These are phyloP conservation scores for Chiridota heheva DNA, from an alignment of 35 echinoderm and acorn worm species.

Conservation along the genomic window DNA sequence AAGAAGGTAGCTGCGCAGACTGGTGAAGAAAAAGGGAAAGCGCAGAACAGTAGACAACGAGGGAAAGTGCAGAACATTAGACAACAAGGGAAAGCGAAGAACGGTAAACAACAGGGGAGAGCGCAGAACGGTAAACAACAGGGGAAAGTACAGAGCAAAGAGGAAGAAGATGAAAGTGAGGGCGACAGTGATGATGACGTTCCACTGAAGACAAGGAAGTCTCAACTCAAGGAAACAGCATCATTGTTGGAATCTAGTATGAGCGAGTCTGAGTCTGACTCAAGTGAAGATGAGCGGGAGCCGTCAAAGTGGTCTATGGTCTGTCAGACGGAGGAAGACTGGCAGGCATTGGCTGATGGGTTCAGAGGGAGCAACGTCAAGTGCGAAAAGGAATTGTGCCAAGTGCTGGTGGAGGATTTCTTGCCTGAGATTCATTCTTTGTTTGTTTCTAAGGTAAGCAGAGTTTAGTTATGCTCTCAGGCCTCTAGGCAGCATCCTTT, in stretches of 20 bases:
- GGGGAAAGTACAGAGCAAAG: not conserved
- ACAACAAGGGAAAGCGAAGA: not conserved
- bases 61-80: not conserved
- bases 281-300: conserved; percentile 80
- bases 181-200: conserved; percentile 12
- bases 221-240: not conserved
- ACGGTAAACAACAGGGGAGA: not conserved
- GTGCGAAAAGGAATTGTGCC: conserved; percentile 80
- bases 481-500: too few species aligned
- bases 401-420: conserved; percentile 78
- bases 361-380: conserved; percentile 76
- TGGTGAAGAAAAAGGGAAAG: not conserved
- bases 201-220: conserved; percentile 10
- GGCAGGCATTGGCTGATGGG: conserved; percentile 61
- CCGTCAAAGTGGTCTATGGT: conserved; percentile 81
- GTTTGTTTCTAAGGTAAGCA: conserved; percentile 67
- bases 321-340: conserved; percentile 84
- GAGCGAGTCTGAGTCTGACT: conserved; percentile 24
- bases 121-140: not conserved
- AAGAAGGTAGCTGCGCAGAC: not conserved
- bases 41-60: not conserved
- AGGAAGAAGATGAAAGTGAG: not conserved
- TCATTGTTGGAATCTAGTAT: not conserved
- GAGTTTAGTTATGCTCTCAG: too few species aligned
- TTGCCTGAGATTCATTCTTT: conserved; percentile 74